Conservation (phyloP, 2,797 vertebrate species). For the Cottoperca gobio region DNA sequence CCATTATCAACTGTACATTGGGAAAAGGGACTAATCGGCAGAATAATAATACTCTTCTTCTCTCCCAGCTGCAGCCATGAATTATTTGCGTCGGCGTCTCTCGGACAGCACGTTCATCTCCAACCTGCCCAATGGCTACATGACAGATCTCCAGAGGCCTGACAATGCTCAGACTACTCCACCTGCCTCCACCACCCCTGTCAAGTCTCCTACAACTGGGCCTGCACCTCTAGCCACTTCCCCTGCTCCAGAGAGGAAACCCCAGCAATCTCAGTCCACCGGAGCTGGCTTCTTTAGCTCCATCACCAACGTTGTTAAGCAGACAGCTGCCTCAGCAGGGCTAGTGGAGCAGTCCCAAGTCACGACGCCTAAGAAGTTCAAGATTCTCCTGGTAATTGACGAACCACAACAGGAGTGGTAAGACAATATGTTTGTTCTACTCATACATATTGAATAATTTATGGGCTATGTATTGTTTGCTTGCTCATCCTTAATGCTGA, state of each 20-base stretch:
- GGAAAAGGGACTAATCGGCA: conserved; percentile 56
- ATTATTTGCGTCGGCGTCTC: conserved; percentile 96
- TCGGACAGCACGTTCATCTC: conserved; percentile 99
- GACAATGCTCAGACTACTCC: conserved; percentile 90
- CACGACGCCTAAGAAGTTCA: conserved; percentile 90
- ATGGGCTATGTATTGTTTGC: background rate
- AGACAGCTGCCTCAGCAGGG: conserved; percentile 95
- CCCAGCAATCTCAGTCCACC: conserved; percentile 85
- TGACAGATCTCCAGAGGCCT: conserved; percentile 96
- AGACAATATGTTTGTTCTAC: conserved; percentile 54
- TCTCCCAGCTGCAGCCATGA: conserved; percentile 86
- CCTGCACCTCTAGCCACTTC: conserved; percentile 77
- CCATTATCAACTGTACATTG: conserved; percentile 62
- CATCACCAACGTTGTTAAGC: conserved; percentile 96
- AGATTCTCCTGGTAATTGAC: conserved; percentile 94
- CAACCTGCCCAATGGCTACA: conserved; percentile 98
- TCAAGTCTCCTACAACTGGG: conserved; percentile 79
- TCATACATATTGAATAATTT: conserved; percentile 11
- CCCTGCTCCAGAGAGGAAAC: conserved; percentile 80
- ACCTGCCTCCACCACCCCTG: conserved; percentile 71
- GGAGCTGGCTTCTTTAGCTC: conserved; percentile 96
- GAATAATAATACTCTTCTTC: conserved; percentile 42
- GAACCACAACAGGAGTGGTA: conserved; percentile 96
- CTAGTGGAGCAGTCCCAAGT: conserved; percentile 90
- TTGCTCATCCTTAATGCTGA: conserved; percentile 5